Evolutionary conservation across 2,888 invertebrate genomes (phyloP).

Genomic region (Sinelater perroti): DNA sequence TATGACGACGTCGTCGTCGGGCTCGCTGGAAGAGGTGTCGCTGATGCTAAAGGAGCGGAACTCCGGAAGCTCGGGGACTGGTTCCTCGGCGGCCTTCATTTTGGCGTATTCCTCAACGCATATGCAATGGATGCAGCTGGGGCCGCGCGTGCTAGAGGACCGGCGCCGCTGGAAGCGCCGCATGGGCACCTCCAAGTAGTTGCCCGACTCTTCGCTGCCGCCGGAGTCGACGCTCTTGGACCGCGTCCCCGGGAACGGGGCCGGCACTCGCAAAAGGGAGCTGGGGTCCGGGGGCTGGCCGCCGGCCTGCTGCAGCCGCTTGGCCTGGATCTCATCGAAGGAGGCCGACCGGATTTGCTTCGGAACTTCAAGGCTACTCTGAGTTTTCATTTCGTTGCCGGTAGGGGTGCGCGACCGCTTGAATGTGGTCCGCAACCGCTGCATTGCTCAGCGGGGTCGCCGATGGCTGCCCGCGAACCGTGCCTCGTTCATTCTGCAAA

Average conservation of each 20-base stretch:
- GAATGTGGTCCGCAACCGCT: constrained; percentile 85
- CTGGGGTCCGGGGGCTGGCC: constrained; percentile 53
- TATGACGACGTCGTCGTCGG: constrained; percentile 53
- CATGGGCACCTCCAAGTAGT: constrained; percentile 62
- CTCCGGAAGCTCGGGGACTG: constrained; percentile 55
- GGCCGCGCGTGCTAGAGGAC: constrained; percentile 72
- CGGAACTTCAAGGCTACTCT: constrained; percentile 90
- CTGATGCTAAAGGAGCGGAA: constrained; percentile 60
- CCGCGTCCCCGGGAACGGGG: constrained; percentile 69
- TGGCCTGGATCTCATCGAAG: constrained; percentile 88
- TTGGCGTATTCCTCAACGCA: constrained; percentile 79
- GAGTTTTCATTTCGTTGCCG: constrained; percentile 90
- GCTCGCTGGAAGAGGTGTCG: constrained; percentile 64
- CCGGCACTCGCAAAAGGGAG: constrained; percentile 72
- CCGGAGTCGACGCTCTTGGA: constrained; percentile 85
- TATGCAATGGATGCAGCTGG: constrained; percentile 79
- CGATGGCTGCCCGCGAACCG: constrained; percentile 41
- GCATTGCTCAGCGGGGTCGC: constrained; percentile 64
- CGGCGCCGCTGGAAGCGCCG: constrained; percentile 71
- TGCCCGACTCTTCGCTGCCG: constrained; percentile 74
- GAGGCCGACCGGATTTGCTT: constrained; percentile 90
- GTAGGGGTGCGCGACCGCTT: constrained; percentile 88
- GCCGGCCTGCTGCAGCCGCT: constrained; percentile 63
- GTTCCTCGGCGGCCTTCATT: constrained; percentile 61
- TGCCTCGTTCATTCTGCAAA: constrained; percentile 38